phyloP scores from a whole-genome alignment of 2,113 vertebrate genomes.

The Delphinus delphis region DNA sequence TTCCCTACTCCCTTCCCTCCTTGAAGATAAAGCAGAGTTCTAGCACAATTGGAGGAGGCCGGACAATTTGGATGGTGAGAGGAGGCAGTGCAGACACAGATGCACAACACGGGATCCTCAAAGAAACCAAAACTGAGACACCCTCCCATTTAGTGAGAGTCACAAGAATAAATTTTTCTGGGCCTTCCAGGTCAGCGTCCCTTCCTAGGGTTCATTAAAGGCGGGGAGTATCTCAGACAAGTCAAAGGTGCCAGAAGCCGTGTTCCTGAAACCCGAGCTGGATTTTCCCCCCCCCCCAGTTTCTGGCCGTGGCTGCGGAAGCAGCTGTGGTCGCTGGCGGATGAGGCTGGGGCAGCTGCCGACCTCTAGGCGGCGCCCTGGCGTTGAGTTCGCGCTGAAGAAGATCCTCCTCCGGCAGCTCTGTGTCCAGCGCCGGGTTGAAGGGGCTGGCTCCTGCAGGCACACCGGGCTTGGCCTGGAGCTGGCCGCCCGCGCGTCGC shows the following conservation, averaged over 20 bases:
- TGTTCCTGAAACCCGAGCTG: not conserved
- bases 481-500: conserved; percentile 40
- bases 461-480: conserved; percentile 64
- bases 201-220: not conserved
- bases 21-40: not conserved
- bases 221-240: not conserved
- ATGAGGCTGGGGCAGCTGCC: conserved; percentile 87
- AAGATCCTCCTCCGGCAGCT: conserved; percentile 89
- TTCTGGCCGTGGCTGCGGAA: conserved; percentile 90
- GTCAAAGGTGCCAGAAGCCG: not conserved
- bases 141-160: not conserved
- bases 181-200: not conserved
- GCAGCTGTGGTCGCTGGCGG: conserved; percentile 87
- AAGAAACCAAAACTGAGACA: not conserved
- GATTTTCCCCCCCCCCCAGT: conserved; percentile 81
- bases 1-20: not conserved
- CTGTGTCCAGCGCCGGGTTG: conserved; percentile 87
- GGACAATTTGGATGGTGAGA: not conserved
- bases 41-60: not conserved
- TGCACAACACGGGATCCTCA: not conserved
- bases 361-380: conserved; percentile 92
- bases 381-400: conserved; percentile 90
- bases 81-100: not conserved
- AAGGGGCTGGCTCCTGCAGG: conserved; percentile 86
- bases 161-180: conserved; percentile 5